These are phyloP conservation scores for Lota lota DNA, from an alignment of 2,113 vertebrate species.

Conservation along the genomic window DNA sequence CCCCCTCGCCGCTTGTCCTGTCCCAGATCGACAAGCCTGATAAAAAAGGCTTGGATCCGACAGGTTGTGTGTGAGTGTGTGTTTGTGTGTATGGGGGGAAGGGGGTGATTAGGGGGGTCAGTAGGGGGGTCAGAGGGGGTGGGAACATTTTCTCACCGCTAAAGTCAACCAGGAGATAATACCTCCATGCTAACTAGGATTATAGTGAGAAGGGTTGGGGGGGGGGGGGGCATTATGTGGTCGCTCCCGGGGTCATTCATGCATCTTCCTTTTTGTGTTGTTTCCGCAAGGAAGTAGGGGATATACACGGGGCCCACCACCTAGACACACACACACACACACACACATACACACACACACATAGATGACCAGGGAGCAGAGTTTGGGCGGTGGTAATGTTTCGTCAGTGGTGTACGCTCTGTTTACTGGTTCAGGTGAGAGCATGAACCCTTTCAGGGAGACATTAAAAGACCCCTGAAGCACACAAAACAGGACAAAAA, in stretches of 20 bases:
- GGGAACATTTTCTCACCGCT: constrained; percentile 67
- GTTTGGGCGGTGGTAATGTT: constrained; percentile 26
- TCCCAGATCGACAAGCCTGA: too few relatives aligned
- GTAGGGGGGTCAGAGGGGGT: constrained; percentile 10
- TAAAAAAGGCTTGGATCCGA: too few relatives aligned
- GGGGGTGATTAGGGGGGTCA: constrained; percentile 22
- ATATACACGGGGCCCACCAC: too few relatives aligned
- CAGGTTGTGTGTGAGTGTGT: too few relatives aligned
- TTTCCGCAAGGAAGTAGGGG: too few relatives aligned
- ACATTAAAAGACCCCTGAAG: constrained; percentile 40
- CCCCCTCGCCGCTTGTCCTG: too few relatives aligned
- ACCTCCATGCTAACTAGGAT: constrained; percentile 72
- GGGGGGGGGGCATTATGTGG: constrained; percentile 54
- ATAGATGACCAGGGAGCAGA: background rate
- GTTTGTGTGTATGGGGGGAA: too few relatives aligned
- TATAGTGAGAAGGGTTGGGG: constrained; percentile 23
- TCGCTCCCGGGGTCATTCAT: constrained; percentile 28
- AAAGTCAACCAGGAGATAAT: constrained; percentile 74
- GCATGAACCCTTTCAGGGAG: constrained; percentile 47
- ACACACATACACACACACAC: too few relatives aligned
- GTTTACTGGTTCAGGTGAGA: constrained; percentile 3
- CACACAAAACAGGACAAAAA: too few relatives aligned
- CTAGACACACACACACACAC: too few relatives aligned
- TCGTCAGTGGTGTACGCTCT: constrained; percentile 43
- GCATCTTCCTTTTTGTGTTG: too few relatives aligned